Conservation (phyloP, 1,140 invertebrate species). For the Meteorus sp. region DNA sequence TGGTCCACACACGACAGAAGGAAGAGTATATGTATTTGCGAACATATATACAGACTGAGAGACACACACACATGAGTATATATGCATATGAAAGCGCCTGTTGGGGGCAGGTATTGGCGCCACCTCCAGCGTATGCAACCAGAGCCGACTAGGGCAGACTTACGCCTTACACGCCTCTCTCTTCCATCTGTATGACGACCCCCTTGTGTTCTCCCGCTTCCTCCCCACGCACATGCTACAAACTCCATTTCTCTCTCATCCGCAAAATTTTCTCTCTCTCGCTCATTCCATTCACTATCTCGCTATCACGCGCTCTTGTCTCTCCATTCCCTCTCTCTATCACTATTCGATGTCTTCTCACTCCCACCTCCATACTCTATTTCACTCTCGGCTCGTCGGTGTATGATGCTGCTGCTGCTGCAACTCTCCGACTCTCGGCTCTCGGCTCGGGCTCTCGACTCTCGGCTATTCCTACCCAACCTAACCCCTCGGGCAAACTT, state of each 20-base stretch:
- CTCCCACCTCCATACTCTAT: neutral
- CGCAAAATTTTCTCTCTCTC: slow-evolving; percentile 9
- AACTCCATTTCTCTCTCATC: slow-evolving; percentile 34
- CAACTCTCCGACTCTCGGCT: slow-evolving; percentile 43
- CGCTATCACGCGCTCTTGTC: slow-evolving; percentile 4
- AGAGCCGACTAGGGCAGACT: slow-evolving; percentile 53
- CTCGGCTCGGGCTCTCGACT: too few species aligned
- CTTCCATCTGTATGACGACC: slow-evolving; percentile 26
- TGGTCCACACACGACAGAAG: too few species aligned
- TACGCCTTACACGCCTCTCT: slow-evolving; percentile 49
- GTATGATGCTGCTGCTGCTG: slow-evolving; percentile 44
- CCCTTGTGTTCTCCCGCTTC: slow-evolving; percentile 20
- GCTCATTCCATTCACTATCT: slow-evolving; percentile 16
- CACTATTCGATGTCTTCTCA: too few species aligned
- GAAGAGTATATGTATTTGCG: neutral
- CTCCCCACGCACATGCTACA: slow-evolving; percentile 32
- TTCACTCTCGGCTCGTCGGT: slow-evolving; percentile 22
- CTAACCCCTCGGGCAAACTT: slow-evolving; percentile 56
- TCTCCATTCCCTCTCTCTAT: slow-evolving; percentile 7
- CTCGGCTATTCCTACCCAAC: slow-evolving; percentile 47
- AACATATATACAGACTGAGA: neutral
- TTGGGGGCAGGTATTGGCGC: slow-evolving; percentile 54
- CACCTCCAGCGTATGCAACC: slow-evolving; percentile 52
- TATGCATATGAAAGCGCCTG: slow-evolving; percentile 32
- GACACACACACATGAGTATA: slow-evolving; percentile 34